Percentiles rank a stretch among this genome's conserved stretches.
Conservation (phyloP, 1,140 invertebrate species). For the Cotesia vestalis region DNA sequence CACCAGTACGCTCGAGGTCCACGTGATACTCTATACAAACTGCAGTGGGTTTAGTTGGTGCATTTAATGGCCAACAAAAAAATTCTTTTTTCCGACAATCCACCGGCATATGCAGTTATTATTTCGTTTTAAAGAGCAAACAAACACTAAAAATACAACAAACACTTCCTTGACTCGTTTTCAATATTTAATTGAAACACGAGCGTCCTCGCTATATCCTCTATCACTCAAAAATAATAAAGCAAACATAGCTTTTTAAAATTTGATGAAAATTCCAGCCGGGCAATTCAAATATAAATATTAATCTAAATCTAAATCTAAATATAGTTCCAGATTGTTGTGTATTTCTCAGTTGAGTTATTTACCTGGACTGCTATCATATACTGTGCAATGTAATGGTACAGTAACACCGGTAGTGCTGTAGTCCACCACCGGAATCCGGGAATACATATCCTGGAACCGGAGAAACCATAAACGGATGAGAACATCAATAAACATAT, state of each 20-base stretch:
- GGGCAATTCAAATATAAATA: conserved; percentile 33
- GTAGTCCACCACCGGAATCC: too few relatives aligned
- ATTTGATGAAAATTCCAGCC: conserved; percentile 31
- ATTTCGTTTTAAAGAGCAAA: conserved; percentile 1
- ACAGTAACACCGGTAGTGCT: conserved; percentile 16
- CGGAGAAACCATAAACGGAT: conserved; percentile 21
- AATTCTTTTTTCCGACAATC: conserved; percentile 3
- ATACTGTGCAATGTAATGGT: conserved; percentile 16
- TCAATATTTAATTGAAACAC: conserved; percentile 27
- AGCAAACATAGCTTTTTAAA: conserved; percentile 24
- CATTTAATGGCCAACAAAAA: conserved; percentile 29
- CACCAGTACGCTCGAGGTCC: neutral
- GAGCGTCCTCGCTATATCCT: too few relatives aligned
- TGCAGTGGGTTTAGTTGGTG: conserved; percentile 8
- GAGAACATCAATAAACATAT: conserved; percentile 26
- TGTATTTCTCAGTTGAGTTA: conserved; percentile 5
- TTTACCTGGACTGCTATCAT: conserved; percentile 12
- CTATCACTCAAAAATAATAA: neutral
- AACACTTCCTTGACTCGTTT: neutral
- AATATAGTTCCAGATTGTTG: conserved; percentile 25
- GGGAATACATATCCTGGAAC: conserved; percentile 20
- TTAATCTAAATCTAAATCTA: too few relatives aligned
- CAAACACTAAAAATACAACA: conserved; percentile 2
- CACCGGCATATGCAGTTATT: too few relatives aligned
- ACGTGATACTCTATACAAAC: neutral